These are phyloP conservation scores for Papilio polytes DNA, from an alignment of 1,140 invertebrate genomes.

Conservation along the genomic window DNA sequence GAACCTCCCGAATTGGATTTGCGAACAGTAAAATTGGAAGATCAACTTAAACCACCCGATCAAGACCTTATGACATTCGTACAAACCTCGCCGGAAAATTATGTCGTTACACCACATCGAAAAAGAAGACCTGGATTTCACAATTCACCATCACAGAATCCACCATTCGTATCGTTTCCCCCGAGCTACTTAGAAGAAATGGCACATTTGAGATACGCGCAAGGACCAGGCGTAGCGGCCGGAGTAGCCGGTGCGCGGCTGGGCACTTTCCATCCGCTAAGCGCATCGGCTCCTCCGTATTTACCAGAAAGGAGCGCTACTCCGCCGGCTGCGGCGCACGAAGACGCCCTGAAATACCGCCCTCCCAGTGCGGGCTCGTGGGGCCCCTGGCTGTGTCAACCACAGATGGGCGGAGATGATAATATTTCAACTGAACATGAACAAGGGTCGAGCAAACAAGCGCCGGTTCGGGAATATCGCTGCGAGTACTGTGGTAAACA, in stretches of 20 bases:
- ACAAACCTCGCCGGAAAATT: slow-evolving; percentile 88
- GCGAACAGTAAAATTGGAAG: slow-evolving; percentile 84
- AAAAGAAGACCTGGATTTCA: slow-evolving; percentile 93
- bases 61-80: slow-evolving; percentile 86
- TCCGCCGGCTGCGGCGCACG: slow-evolving; percentile 83
- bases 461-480: slow-evolving; percentile 91
- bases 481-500: slow-evolving; percentile 95
- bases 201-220: slow-evolving; percentile 78
- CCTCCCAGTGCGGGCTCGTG: slow-evolving; percentile 89
- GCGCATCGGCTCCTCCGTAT: slow-evolving; percentile 88
- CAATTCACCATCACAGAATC: slow-evolving; percentile 93
- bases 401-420: slow-evolving; percentile 85
- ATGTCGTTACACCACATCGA: slow-evolving; percentile 92
- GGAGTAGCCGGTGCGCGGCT: slow-evolving; percentile 70
- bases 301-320: slow-evolving; percentile 85
- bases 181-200: slow-evolving; percentile 88
- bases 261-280: slow-evolving; percentile 86
- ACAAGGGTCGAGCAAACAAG: slow-evolving; percentile 82
- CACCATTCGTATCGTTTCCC: slow-evolving; percentile 92
- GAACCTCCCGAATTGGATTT: slow-evolving; percentile 86
- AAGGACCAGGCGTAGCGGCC: slow-evolving; percentile 75
- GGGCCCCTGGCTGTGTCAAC: slow-evolving; percentile 89
- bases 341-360: slow-evolving; percentile 86
- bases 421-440: slow-evolving; percentile 84
- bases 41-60: slow-evolving; percentile 86